phyloP scores from a whole-genome alignment of 2,113 vertebrate species.

The Alouatta palliata region DNA sequence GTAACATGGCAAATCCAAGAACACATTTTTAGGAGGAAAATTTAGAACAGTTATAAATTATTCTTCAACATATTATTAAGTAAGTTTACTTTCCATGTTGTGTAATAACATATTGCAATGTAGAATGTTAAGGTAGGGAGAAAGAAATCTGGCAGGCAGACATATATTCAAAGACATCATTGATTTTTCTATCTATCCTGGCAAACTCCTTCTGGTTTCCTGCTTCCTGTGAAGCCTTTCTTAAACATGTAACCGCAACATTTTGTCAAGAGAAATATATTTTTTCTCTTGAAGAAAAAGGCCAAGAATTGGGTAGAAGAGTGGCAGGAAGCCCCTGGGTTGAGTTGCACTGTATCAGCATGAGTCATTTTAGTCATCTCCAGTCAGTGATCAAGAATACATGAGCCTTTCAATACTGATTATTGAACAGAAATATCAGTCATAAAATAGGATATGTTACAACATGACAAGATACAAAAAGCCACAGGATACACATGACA shows the following conservation, averaged over 20 bases:
- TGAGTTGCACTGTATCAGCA: background rate
- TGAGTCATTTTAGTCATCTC: background rate
- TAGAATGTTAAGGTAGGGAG: background rate
- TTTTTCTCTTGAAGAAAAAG: background rate
- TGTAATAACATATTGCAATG: background rate
- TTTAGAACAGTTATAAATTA: background rate
- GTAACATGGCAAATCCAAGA: background rate
- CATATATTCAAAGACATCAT: background rate
- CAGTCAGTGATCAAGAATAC: background rate
- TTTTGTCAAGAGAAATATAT: background rate
- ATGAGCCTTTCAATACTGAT: background rate
- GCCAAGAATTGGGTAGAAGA: background rate
- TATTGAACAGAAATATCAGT: background rate
- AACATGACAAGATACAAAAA: background rate
- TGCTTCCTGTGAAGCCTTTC: background rate
- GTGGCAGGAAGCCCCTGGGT: background rate
- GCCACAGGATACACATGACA: background rate
- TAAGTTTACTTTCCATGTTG: background rate
- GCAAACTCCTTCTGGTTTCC: background rate
- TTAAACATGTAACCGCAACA: background rate
- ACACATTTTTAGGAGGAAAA: background rate
- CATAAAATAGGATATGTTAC: background rate
- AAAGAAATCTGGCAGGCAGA: background rate
- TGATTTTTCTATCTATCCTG: background rate
- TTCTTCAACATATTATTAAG: background rate